These are phyloP conservation scores for Tubiluchus corallicola DNA, from an alignment of 2,888 invertebrate genomes.

Conservation along the genomic window DNA sequence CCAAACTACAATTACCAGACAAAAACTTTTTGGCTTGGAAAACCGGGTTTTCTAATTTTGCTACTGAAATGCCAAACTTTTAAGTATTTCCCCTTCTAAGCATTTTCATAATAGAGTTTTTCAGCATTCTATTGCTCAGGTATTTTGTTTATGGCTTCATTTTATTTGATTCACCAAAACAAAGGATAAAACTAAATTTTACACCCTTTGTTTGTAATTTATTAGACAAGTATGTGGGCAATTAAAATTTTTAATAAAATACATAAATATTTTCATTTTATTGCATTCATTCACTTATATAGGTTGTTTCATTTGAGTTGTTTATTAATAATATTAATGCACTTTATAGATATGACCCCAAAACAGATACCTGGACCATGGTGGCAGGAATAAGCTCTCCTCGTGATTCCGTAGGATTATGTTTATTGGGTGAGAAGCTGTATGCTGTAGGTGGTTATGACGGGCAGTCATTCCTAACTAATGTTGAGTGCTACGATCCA, in stretches of 20 bases:
- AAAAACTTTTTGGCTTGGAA: no score
- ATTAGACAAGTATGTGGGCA: no score
- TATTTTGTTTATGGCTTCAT: no score
- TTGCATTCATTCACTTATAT: background rate
- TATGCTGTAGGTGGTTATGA: constrained; percentile 78
- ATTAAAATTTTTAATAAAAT: background rate
- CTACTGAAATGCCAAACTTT: no score
- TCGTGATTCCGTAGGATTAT: constrained; percentile 71
- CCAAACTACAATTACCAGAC: no score
- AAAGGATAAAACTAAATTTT: no score
- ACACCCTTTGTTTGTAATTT: no score
- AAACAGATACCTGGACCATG: constrained; percentile 66
- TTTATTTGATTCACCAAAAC: no score
- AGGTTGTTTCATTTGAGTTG: background rate
- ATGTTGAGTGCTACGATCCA: constrained; percentile 68
- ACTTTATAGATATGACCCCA: constrained; percentile 38
- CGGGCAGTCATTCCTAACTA: constrained; percentile 64
- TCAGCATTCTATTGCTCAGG: no score
- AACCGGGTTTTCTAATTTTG: no score
- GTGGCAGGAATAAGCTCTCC: constrained; percentile 63
- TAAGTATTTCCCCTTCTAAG: no score
- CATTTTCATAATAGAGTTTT: no score
- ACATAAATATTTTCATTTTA: background rate
- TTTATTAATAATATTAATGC: background rate
- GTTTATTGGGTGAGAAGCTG: constrained; percentile 59